phyloP scores from a whole-genome alignment of 2,113 vertebrate species.

The Baryphthengus martii region DNA sequence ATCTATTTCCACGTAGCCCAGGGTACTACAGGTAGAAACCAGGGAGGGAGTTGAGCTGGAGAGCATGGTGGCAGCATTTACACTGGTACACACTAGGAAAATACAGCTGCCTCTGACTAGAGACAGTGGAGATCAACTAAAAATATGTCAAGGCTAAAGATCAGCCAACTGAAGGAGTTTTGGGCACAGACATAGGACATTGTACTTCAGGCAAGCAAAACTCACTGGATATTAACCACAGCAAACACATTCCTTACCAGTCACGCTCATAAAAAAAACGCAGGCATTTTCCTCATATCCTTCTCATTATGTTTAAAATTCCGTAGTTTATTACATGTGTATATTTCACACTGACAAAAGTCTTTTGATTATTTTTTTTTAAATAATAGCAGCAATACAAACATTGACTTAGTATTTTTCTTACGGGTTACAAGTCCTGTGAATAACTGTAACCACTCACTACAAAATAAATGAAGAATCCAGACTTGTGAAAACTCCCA shows the following conservation, averaged over 20 bases:
- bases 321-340: background rate
- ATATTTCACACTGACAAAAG: background rate
- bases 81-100: background rate
- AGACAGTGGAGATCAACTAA: background rate
- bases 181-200: background rate
- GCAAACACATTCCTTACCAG: background rate
- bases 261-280: background rate
- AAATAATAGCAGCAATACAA: background rate
- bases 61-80: background rate
- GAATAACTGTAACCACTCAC: background rate
- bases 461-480: background rate
- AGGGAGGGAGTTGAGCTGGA: background rate
- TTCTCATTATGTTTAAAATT: background rate
- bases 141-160: background rate
- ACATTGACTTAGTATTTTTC: background rate
- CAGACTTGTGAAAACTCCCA: background rate
- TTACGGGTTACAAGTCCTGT: background rate
- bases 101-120: background rate
- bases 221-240: background rate
- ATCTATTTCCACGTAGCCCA: fast-evolving
- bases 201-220: background rate
- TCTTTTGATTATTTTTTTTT: background rate
- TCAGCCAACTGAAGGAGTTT: background rate
- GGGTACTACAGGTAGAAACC: background rate
- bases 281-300: background rate